Evolutionary conservation across 2,797 vertebrate genomes (phyloP).

Genomic region (Schizothorax lantsangensis): DNA sequence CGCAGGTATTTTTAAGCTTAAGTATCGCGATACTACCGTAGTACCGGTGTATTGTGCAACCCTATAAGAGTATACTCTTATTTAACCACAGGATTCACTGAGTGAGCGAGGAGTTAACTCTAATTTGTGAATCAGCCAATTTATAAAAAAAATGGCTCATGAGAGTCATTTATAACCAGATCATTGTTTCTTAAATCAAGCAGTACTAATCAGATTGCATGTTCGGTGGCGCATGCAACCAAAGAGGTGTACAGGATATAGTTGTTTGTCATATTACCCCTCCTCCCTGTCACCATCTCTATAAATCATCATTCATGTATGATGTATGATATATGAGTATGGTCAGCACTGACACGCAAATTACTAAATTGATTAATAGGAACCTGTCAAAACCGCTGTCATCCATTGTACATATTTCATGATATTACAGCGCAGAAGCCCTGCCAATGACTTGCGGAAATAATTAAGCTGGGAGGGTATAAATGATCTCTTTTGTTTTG

Average conservation of each 20-base stretch:
- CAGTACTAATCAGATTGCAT: constrained; percentile 2
- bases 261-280: neutral
- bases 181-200: neutral
- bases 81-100: neutral
- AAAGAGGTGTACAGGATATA: neutral
- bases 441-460: neutral
- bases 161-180: neutral
- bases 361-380: constrained; percentile 14
- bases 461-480: constrained; percentile 13
- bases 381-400: constrained; percentile 20
- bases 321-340: constrained; percentile 10
- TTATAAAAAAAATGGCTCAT: neutral
- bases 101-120: neutral
- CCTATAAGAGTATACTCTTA: too few species aligned
- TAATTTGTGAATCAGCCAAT: neutral
- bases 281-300: constrained; percentile 18
- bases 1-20: too few species aligned
- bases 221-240: neutral
- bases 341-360: constrained; percentile 33
- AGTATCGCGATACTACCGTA: too few species aligned
- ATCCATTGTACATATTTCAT: constrained; percentile 23
- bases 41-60: too few species aligned
- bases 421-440: neutral
- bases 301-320: neutral
- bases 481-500: constrained; percentile 26